These are phyloP conservation scores for Serinus canaria DNA, from an alignment of 2,113 vertebrate genomes.

Conservation along the genomic window DNA sequence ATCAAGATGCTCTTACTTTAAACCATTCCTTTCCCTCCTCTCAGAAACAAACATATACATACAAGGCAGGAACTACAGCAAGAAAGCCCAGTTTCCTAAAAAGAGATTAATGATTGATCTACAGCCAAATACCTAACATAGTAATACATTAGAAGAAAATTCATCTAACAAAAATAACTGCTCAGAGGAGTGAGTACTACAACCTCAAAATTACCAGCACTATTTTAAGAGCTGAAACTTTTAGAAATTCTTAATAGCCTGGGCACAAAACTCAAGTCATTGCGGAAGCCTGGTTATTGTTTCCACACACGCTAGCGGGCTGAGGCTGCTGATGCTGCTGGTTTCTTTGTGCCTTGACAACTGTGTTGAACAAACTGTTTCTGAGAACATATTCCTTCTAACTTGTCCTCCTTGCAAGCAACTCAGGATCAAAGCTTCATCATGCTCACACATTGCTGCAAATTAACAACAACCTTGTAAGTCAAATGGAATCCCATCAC, in stretches of 20 bases:
- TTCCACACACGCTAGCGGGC: rapidly evolving
- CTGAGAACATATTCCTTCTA: neutral
- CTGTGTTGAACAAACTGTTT: neutral
- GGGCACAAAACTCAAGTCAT: neutral
- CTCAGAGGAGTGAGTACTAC: neutral
- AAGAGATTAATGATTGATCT: neutral
- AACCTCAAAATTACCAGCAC: neutral
- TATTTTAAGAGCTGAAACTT: neutral
- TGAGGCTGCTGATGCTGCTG: neutral
- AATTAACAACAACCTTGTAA: neutral
- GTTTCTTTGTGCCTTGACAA: neutral
- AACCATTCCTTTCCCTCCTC: neutral
- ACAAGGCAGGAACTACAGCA: neutral
- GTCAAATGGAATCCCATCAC: neutral
- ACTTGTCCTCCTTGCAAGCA: neutral
- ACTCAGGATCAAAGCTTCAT: neutral
- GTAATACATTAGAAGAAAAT: neutral
- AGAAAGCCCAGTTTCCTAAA: neutral
- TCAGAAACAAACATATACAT: neutral
- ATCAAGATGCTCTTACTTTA: neutral
- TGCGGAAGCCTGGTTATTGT: neutral
- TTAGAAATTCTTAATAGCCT: neutral
- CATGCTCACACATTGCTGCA: neutral
- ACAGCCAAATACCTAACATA: neutral
- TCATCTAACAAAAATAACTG: neutral